These are phyloP conservation scores for Saccostrea glomerata DNA, from an alignment of 1,140 invertebrate genomes.

Conservation along the genomic window DNA sequence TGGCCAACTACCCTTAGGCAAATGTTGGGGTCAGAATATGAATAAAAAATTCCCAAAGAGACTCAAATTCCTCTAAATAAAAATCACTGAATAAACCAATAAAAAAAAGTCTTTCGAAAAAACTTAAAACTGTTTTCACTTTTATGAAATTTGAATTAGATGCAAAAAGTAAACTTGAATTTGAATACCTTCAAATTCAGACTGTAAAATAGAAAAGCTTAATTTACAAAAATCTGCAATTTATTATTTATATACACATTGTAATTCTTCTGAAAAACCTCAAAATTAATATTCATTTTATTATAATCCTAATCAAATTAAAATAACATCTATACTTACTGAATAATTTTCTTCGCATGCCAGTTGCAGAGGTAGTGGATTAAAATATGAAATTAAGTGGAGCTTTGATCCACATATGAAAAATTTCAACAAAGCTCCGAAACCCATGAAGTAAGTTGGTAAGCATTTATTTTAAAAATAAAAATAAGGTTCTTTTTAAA, in stretches of 20 bases:
- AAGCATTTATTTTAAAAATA: neutral
- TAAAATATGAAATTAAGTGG: neutral
- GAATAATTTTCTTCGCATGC: constrained; percentile 34
- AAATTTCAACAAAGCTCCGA: neutral
- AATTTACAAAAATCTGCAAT: no score
- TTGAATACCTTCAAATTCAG: no score
- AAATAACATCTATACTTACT: constrained; percentile 32
- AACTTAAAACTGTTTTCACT: no score
- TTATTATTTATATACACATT: neutral
- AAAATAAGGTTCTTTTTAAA: neutral
- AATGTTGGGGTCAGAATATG: no score
- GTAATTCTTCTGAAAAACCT: constrained; percentile 21
- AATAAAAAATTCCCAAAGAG: no score
- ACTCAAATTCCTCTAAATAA: no score
- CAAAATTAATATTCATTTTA: constrained; percentile 38
- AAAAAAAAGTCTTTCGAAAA: no score
- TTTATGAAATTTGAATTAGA: no score
- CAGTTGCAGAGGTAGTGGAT: neutral
- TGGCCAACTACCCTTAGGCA: no score
- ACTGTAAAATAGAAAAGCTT: no score
- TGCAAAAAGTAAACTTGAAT: no score
- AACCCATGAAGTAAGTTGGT: neutral
- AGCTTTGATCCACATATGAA: neutral
- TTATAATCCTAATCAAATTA: constrained; percentile 35
- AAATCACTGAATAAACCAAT: no score